A percentile compares a stretch with the other conserved stretches of the same genome.
These are phyloP conservation scores for Phymanthus crucifer DNA, from an alignment of 92 coral and sea anemone species.

Conservation along the genomic window DNA sequence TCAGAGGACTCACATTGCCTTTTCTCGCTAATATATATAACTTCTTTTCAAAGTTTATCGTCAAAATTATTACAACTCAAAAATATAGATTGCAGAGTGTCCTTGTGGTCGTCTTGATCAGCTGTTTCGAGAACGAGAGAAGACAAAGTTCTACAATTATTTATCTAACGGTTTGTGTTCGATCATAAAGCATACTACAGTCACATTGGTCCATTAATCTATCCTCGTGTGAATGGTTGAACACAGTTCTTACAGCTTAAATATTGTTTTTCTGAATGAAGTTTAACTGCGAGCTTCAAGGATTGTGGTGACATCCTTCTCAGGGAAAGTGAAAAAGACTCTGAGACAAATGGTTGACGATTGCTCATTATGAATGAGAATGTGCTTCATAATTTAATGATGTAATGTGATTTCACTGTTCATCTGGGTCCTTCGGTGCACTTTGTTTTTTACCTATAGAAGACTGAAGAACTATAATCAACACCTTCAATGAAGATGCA, in stretches of 20 bases:
- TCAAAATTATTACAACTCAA: not conserved
- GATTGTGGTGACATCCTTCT: not conserved
- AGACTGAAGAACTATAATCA: not conserved
- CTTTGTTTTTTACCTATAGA: not conserved
- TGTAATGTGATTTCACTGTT: not conserved
- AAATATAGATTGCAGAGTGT: not conserved
- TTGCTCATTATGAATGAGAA: not conserved
- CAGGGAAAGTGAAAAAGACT: no score
- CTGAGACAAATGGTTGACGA: not conserved
- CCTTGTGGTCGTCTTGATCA: not conserved
- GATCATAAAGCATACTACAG: not conserved
- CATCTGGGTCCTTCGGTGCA: not conserved
- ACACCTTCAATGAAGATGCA: not conserved
- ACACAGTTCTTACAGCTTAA: not conserved
- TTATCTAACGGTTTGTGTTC: not conserved
- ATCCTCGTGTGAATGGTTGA: not conserved
- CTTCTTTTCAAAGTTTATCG: not conserved
- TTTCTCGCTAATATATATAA: not conserved
- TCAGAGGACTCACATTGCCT: not conserved
- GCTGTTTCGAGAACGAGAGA: not conserved
- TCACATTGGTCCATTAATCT: not conserved
- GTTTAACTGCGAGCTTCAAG: not conserved
- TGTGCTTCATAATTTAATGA: not conserved
- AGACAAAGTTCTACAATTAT: not conserved
- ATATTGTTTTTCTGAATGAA: not conserved